A percentile compares a stretch with the other conserved stretches of the same genome.
Conservation (phyloP, 2,888 invertebrate species). For the Ceramica pisi region DNA sequence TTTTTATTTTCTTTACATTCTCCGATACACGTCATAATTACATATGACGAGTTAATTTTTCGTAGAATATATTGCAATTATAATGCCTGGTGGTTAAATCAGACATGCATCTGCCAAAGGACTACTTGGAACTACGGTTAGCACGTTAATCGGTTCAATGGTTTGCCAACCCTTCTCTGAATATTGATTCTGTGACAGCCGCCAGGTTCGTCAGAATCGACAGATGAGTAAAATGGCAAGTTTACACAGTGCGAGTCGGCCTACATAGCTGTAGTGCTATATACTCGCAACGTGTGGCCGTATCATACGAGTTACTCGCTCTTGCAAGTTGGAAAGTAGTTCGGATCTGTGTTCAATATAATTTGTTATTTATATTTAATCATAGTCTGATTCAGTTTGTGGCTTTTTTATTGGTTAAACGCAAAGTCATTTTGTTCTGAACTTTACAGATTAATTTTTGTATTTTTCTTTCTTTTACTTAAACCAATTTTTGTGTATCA, state of each 20-base stretch:
- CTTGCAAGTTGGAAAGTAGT: too few relatives aligned
- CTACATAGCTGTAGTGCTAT: too few relatives aligned
- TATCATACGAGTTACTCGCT: too few relatives aligned
- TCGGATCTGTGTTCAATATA: too few relatives aligned
- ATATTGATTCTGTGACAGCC: not conserved
- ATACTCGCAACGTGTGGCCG: too few relatives aligned
- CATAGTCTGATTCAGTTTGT: too few relatives aligned
- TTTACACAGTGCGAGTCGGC: not conserved
- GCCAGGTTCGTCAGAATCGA: not conserved
- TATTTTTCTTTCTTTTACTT: not conserved
- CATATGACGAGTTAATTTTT: not conserved
- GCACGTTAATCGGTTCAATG: conserved; percentile 3
- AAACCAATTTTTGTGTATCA: too few relatives aligned
- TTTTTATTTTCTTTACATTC: too few relatives aligned
- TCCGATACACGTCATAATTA: not conserved
- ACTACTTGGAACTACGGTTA: conserved; percentile 28
- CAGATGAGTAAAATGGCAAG: not conserved
- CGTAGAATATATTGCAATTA: conserved; percentile 14
- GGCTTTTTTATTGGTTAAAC: too few relatives aligned
- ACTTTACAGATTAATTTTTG: not conserved
- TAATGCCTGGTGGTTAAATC: conserved; percentile 4
- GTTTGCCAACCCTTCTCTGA: conserved; percentile 39
- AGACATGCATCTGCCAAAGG: conserved; percentile 17
- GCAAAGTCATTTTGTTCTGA: not conserved
- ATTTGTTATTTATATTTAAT: too few relatives aligned